Conservation (phyloP, 2,888 invertebrate species). For the Protonemura montana region DNA sequence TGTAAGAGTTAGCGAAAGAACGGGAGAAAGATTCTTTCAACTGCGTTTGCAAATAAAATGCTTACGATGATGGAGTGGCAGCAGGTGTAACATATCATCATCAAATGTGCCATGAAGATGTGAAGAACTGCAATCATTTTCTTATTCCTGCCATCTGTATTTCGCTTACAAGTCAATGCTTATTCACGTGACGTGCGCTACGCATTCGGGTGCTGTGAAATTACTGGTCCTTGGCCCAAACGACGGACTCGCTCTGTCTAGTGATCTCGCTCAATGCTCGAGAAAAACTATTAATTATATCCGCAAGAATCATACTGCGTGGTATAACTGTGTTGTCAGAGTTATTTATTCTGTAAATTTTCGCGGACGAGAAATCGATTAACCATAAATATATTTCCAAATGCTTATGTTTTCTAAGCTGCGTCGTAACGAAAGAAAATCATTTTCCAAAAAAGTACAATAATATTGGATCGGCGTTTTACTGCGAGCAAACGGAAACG, state of each 20-base stretch:
- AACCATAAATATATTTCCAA: neutral
- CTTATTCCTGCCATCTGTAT: neutral
- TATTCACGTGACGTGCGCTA: neutral
- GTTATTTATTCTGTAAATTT: neutral
- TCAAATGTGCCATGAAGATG: neutral
- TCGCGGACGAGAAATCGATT: neutral
- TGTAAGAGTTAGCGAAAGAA: neutral
- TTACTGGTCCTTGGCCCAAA: neutral
- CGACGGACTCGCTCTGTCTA: neutral
- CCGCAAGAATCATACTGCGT: neutral
- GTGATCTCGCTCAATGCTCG: neutral
- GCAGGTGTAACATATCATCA: constrained; percentile 5
- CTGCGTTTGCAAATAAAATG: neutral
- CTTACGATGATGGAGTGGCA: neutral
- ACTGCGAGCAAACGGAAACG: neutral
- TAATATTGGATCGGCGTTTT: neutral
- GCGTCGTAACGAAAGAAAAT: neutral
- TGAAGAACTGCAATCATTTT: neutral
- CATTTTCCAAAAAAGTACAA: neutral
- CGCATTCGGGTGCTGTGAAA: neutral
- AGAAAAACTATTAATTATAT: neutral
- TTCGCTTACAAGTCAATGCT: neutral
- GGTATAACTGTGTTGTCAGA: neutral
- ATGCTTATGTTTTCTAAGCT: neutral
- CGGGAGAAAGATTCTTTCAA: neutral